phyloP scores from a whole-genome alignment of 2,113 vertebrate genomes.

The Protobothrops flavoviridis region DNA sequence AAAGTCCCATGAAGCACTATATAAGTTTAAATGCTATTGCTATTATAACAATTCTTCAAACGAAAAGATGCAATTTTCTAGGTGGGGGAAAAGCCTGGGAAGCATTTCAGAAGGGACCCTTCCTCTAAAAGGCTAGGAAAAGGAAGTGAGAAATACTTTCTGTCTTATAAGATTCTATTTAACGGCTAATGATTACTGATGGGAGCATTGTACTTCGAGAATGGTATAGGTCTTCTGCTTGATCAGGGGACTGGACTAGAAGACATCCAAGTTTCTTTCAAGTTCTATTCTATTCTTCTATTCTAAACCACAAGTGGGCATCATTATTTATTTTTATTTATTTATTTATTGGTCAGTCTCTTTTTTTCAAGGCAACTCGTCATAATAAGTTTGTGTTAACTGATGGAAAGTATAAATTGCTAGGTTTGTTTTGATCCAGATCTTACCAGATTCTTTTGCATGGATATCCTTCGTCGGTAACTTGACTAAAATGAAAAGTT shows the following conservation, averaged over 20 bases:
- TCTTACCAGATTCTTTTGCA: constrained; percentile 7
- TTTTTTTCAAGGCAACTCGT: not conserved
- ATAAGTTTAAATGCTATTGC: too few relatives aligned
- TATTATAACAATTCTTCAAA: too few relatives aligned
- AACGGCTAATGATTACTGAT: not conserved
- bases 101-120: not conserved
- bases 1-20: too few relatives aligned
- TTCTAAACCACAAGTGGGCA: too few relatives aligned
- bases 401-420: not conserved
- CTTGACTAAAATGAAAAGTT: constrained; percentile 42
- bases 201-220: not conserved
- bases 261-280: not conserved
- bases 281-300: too few relatives aligned
- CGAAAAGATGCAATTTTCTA: too few relatives aligned
- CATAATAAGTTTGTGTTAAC: not conserved
- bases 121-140: not conserved
- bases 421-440: not conserved
- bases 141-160: not conserved
- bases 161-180: not conserved
- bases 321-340: too few relatives aligned
- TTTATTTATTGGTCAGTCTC: not conserved
- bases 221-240: not conserved
- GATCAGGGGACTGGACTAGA: too few relatives aligned
- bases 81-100: not conserved
- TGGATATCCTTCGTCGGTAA: constrained; percentile 17